These are phyloP conservation scores for Gymnogyps californianus DNA, from an alignment of 2,113 vertebrate genomes.

Conservation along the genomic window DNA sequence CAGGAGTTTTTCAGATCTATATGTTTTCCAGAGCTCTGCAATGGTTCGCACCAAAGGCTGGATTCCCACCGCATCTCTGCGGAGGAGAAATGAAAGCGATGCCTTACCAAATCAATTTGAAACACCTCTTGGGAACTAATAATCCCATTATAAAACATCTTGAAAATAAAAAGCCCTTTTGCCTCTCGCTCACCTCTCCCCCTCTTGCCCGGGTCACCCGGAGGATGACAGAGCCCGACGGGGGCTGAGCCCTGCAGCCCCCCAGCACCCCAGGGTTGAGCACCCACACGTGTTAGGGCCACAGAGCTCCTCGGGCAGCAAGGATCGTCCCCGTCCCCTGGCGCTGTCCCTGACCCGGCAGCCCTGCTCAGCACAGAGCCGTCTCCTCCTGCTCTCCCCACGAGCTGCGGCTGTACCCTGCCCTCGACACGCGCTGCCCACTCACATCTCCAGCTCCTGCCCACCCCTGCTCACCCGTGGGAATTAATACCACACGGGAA, in stretches of 20 bases:
- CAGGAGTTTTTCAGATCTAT: not conserved
- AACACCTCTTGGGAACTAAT: constrained; percentile 60
- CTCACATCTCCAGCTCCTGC: not conserved
- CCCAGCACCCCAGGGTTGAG: not conserved
- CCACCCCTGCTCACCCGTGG: not conserved
- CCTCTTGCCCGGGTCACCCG: not conserved
- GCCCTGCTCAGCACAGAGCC: not conserved
- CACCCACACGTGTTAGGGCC: not conserved
- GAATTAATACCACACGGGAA: not conserved
- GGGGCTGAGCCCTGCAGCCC: not conserved
- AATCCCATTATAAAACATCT: constrained; percentile 59
- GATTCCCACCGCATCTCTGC: not conserved
- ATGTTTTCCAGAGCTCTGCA: not conserved
- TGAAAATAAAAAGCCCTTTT: constrained; percentile 19
- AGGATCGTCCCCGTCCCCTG: rapidly evolving
- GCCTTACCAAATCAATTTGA: constrained; percentile 12
- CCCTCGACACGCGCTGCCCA: rapidly evolving
- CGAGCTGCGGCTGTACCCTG: rapidly evolving
- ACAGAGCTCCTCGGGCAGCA: not conserved
- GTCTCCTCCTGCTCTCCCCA: not conserved
- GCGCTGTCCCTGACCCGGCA: not conserved
- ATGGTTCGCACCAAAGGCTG: not conserved
- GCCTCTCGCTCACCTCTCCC: not conserved
- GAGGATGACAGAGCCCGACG: not conserved
- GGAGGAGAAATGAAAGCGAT: constrained; percentile 13